Base-by-base conservation (phyloP, 2,888 invertebrate genomes). In the Gymnocheta viridis region DNA sequence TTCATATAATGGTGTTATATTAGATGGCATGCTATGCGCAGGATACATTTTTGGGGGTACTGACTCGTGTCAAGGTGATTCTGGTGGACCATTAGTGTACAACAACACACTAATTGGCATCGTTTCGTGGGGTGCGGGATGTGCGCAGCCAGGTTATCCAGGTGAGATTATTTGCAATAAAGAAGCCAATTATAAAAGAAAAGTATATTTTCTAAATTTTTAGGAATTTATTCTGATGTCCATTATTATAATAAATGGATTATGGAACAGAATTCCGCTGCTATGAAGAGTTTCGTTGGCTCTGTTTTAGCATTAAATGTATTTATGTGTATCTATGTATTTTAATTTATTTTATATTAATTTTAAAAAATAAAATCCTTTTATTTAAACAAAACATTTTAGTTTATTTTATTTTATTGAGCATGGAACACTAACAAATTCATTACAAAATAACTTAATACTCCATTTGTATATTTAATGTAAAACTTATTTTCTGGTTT, bases 41-140 rank as follows among this genome's bases (percentile, higher is more conserved):
- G 91, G 91, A 0, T 82, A 82, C 2, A 76, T 90, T n/a, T 83
- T 67, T 7, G 91, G 91, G 4, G 91, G 89, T 35, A 89, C 89
- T 0, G 91, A 91, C 56, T 90, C 91, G 3, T 91, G 91, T 35
- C 90, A 90, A 72, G 91, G 91, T 1, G 91, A 91, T 44, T 91
- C 91, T 0, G 91, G 91, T 0, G 91, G 91, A 2, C 91, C 91
- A 10, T 86, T 91, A 58, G 90, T 91, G 4, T 85, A 87, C 29
- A 87, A 89, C 51, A 88, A 88, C 0, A 88, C 86, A 0, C 60
- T 91, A 2, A 86, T 91, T 35, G 91, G 91, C 3, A 86, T 91
- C 10, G 91, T 91, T 10, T 91, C 91, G 14, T 91, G 91, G 91
- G 91, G 91, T 22, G 87, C 86, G 22, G 90, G 90, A 19, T 91